Conservation (phyloP, 1,140 invertebrate genomes). For the Zaprionus lachaisei region DNA sequence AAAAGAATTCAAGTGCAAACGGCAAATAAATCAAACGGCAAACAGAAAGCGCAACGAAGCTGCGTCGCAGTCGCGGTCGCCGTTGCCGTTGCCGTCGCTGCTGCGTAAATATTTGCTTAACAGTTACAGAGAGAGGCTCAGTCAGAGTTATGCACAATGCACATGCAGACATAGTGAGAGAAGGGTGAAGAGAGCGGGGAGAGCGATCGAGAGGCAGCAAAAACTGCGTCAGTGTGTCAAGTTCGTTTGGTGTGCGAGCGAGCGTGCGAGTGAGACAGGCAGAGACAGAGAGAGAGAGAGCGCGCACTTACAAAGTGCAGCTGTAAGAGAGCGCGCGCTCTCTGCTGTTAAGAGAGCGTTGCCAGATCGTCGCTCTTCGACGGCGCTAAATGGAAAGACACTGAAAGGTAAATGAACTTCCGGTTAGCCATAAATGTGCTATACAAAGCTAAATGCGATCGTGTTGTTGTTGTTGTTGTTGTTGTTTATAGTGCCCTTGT, state of each 20-base stretch:
- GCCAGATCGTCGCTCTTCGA: conserved; percentile 31
- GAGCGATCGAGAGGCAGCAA: conserved; percentile 13
- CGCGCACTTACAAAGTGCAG: conserved; percentile 8
- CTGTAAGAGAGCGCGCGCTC: not conserved
- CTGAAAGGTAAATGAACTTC: conserved; percentile 78
- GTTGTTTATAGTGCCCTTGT: conserved; percentile 1
- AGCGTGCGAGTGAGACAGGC: conserved; percentile 22
- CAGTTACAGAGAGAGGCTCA: conserved; percentile 58
- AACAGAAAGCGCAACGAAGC: conserved; percentile 62
- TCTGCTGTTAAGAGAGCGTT: conserved; percentile 12
- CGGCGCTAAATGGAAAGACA: conserved; percentile 25
- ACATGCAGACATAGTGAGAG: not conserved
- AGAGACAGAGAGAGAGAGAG: conserved; percentile 20
- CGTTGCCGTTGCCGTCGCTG: conserved; percentile 21
- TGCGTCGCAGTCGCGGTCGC: conserved; percentile 1
- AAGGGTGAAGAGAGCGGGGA: not conserved
- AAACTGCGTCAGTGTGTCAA: conserved; percentile 81
- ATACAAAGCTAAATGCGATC: conserved; percentile 21
- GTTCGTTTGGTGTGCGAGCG: conserved; percentile 65
- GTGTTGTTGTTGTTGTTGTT: not conserved
- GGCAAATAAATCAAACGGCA: conserved; percentile 78
- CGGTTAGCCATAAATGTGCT: conserved; percentile 57
- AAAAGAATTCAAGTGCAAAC: conserved; percentile 76
- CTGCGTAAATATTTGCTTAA: conserved; percentile 64
- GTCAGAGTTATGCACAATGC: conserved; percentile 27